Percentiles rank a stretch among this genome's conserved stretches.
These are phyloP conservation scores for Riptortus pedestris DNA, from an alignment of 1,140 invertebrate species.

Conservation along the genomic window DNA sequence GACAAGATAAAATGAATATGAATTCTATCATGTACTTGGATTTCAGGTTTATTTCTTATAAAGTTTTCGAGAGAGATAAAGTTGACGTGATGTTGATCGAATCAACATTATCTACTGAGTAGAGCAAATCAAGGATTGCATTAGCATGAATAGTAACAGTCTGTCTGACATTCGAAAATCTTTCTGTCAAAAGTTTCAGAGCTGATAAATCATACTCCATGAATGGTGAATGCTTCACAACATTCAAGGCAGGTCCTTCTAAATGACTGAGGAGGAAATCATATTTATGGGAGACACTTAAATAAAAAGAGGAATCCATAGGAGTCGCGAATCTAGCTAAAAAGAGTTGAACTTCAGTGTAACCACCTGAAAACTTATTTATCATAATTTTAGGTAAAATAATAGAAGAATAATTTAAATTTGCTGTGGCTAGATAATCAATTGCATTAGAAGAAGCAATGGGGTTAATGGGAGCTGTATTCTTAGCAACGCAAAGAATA, in stretches of 20 bases:
- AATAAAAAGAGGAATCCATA: conserved; percentile 13
- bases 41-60: not conserved
- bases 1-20: conserved; percentile 3
- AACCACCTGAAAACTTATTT: not conserved
- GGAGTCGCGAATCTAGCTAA: not conserved
- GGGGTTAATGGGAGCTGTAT: not conserved
- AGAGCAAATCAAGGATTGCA: not conserved
- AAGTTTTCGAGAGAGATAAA: not conserved
- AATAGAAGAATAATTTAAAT: not conserved
- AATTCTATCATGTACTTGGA: not conserved
- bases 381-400: not conserved
- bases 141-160: not conserved
- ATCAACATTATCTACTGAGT: conserved; percentile 32
- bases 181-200: not conserved
- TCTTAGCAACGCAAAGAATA: too few species aligned
- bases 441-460: not conserved
- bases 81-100: conserved; percentile 30
- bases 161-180: not conserved
- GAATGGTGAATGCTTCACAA: not conserved
- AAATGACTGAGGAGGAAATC: conserved; percentile 62
- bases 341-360: not conserved
- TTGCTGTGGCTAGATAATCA: not conserved
- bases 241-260: conserved; percentile 51
- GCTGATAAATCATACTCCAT: conserved; percentile 28
- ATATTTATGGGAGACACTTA: conserved; percentile 37